A percentile compares a stretch with the other conserved stretches of the same genome.
phyloP scores from a whole-genome alignment of 2,888 invertebrate species.

The Epistrophe grossulariae region DNA sequence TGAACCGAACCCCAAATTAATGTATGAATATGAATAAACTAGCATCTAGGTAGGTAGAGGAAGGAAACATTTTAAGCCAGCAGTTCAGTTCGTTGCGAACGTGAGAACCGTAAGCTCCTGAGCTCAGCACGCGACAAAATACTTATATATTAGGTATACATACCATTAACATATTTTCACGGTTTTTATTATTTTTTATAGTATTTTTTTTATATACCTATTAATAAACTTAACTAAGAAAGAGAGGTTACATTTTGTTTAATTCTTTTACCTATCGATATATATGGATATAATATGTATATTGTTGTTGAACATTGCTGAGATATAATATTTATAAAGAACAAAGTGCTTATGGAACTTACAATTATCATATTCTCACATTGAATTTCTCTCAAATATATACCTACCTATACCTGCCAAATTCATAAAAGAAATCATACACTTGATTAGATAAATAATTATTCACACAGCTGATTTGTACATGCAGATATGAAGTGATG shows the following conservation, averaged over 20 bases:
- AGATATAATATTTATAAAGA: slow-evolving; percentile 26
- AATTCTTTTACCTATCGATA: background rate
- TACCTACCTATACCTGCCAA: background rate
- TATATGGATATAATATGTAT: background rate
- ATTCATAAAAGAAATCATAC: slow-evolving; percentile 39
- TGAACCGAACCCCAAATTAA: slow-evolving; percentile 27
- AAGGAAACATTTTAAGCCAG: slow-evolving; percentile 75
- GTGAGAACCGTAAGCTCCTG: slow-evolving; percentile 83
- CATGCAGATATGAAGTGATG: slow-evolving; percentile 36
- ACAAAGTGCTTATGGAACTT: slow-evolving; percentile 35
- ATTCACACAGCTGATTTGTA: slow-evolving; percentile 68
- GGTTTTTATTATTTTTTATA: slow-evolving; percentile 54
- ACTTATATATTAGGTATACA: slow-evolving; percentile 31
- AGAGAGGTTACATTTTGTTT: slow-evolving; percentile 16
- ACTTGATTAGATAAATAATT: slow-evolving; percentile 29
- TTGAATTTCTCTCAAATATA: slow-evolving; percentile 17
- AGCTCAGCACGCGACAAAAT: slow-evolving; percentile 31
- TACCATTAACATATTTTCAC: slow-evolving; percentile 59
- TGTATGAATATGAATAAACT: slow-evolving; percentile 26
- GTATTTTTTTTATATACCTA: background rate
- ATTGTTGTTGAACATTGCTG: slow-evolving; percentile 24
- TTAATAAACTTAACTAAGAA: slow-evolving; percentile 22
- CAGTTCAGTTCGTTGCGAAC: slow-evolving; percentile 82
- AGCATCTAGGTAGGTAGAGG: slow-evolving; percentile 77
- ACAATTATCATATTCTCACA: slow-evolving; percentile 26